Conservation (phyloP, 2,113 vertebrate species). For the Sceloporus undulatus region DNA sequence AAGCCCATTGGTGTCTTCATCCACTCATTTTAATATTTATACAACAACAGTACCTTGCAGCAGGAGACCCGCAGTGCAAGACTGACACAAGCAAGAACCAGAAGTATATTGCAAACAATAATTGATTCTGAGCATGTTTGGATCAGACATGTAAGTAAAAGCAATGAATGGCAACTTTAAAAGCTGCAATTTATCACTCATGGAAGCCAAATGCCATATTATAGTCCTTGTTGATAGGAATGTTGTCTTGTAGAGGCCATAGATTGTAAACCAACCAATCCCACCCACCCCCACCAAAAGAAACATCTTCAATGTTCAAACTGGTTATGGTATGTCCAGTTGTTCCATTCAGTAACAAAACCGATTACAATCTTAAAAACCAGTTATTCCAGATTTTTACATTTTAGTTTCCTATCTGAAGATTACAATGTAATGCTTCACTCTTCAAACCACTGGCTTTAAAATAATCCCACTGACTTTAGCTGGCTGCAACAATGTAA, state of each 20-base stretch:
- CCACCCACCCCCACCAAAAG: neutral
- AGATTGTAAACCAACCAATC: neutral
- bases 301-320: neutral
- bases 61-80: neutral
- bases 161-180: neutral
- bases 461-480: neutral
- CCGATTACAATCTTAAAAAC: neutral
- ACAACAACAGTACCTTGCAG: neutral
- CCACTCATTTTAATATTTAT: neutral
- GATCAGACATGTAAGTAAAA: neutral
- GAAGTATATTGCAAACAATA: neutral
- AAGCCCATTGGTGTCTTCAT: neutral
- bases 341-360: neutral
- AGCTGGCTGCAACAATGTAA: neutral
- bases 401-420: neutral
- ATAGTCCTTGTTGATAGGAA: neutral
- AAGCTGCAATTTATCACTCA: neutral
- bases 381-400: neutral
- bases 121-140: neutral
- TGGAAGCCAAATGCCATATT: neutral
- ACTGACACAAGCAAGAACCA: neutral
- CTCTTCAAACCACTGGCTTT: neutral
- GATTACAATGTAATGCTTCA: neutral
- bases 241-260: neutral
- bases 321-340: neutral